Base-by-base conservation (phyloP, 2,797 vertebrate genomes). In the Sus cebifrons region DNA sequence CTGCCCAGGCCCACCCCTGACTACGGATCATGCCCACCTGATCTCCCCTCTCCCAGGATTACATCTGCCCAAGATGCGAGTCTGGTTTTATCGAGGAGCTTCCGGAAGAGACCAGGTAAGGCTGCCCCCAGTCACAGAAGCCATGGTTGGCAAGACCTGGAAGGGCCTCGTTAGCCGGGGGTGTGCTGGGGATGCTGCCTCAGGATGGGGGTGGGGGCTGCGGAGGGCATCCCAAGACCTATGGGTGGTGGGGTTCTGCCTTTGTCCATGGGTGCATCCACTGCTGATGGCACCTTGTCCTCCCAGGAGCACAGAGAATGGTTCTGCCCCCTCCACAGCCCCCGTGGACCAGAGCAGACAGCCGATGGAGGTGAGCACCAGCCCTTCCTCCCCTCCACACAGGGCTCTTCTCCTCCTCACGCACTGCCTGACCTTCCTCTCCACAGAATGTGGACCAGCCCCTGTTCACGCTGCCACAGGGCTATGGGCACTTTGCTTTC, bases 1-100 rank as follows among this genome's bases (percentile, higher is more conserved):
- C 67, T 54, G 44, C 60, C 44, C 9, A 2, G n/a, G 32, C 6
- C 68, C 27, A 27, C 44, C 25, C 68, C 40, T 5, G 17, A 16
- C 44, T 49, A 7, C 32, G 20, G 49, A 14, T 62, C 17, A 49
- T 3, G 1, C 75, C 64, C 32, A 25, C 32, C 10, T 13, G 25
- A 73, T 29, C 40, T 97, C 91, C 95, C 86, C 94, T 84, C 81
- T 95, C 21, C 0, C 85, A 99, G 99, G 99, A 99, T 95, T 99
- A 99, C 93, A 99, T 99, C 82, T 99, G 99, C 98, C 99, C 99
- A 3, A 98, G 98, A 89, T 99, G 99, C 95, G 99, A 99, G 68
- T 99, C 99, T 70, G 99, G 99, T 32, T 99, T 99, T 97, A 99
- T 99, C 32, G 99, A 99, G 95, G 99, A 99, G 93, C 98, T 99